phyloP scores from a whole-genome alignment of 2,888 invertebrate genomes.

The Dioctria rufipes region DNA sequence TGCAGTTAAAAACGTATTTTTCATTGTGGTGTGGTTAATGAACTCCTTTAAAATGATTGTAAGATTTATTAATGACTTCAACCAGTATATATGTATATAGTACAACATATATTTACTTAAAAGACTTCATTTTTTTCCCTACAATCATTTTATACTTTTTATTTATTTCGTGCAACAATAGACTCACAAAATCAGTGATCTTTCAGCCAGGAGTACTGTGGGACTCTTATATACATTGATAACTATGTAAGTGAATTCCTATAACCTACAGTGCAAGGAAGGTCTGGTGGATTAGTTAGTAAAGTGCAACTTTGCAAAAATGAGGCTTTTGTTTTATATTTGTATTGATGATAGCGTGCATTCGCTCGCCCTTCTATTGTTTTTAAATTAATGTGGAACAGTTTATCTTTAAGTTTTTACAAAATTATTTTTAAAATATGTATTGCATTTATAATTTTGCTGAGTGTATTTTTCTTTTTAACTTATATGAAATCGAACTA shows the following conservation, averaged over 20 bases:
- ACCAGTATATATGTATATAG: too few species aligned
- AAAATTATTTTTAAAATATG: neutral
- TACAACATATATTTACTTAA: too few species aligned
- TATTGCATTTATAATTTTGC: neutral
- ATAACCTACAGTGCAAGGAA: neutral
- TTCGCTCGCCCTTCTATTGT: conserved; percentile 43
- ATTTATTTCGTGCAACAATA: too few species aligned
- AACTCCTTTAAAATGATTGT: too few species aligned
- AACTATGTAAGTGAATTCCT: neutral
- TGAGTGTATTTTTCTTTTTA: conserved; percentile 10
- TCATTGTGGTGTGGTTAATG: too few species aligned
- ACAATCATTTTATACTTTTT: too few species aligned
- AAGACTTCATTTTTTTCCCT: too few species aligned
- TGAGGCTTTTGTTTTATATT: conserved; percentile 6
- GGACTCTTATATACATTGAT: too few species aligned
- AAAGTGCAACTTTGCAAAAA: neutral
- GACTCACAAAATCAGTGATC: too few species aligned
- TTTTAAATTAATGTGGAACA: conserved; percentile 41
- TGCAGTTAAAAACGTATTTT: neutral
- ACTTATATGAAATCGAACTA: neutral
- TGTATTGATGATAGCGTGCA: conserved; percentile 41
- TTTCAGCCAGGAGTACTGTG: too few species aligned
- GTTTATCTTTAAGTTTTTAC: neutral
- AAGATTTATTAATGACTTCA: too few species aligned
- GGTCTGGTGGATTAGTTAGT: neutral